Base-by-base conservation (phyloP, 53 echinoderm and acorn worm species). In the Actinopyga echinites region DNA sequence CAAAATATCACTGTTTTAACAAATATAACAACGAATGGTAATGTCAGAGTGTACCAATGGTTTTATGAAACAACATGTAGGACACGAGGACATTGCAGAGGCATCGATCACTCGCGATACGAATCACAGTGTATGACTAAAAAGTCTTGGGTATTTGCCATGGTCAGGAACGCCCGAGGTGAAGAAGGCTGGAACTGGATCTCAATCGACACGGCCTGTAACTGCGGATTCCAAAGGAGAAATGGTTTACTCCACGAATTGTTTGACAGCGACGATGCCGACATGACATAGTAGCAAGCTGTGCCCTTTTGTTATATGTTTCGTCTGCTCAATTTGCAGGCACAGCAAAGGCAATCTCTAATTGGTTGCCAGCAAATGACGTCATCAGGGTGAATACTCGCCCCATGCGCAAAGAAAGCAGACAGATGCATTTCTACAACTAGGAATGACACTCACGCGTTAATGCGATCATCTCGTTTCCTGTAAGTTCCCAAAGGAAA, bases 171-270 rank as follows among this genome's bases (percentile, higher is more conserved):
- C 5, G 69, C 36, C 0, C 30, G 52, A 10, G 97, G 97, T 19
- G 88, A 92, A 56, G 86, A 93, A 43, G 93, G 88, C 26, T 96
- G 97, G 97, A 87, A 86, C 36, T 96, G 97, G 97, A 88, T 96
- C 17, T 81, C 88, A 13, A 92, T 93, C 53, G 90, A 74, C 31
- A 88, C 93, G 0, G 92, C 97, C 10, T 96, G 97, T 84, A 93
- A 90, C 73, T 96, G 97, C 65, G 97, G 77, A 4, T 77, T 43
- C 20, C 23, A 55, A 15, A 81, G 62, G 35, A 60, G 37, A 45
- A 81, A 38, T 62, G 20, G 19, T 43, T 17, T 10, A 61, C 0
- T 62, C 10, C 61, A 81, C 33, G 64, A 81, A 59, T 1, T 36
- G n/a, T 24, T 36, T 10, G 40, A 69, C 35, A 69, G 71, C 45